A percentile compares a stretch with the other conserved stretches of the same genome.
Conservation (phyloP, 2,888 invertebrate genomes). For the Apoda limacodes region DNA sequence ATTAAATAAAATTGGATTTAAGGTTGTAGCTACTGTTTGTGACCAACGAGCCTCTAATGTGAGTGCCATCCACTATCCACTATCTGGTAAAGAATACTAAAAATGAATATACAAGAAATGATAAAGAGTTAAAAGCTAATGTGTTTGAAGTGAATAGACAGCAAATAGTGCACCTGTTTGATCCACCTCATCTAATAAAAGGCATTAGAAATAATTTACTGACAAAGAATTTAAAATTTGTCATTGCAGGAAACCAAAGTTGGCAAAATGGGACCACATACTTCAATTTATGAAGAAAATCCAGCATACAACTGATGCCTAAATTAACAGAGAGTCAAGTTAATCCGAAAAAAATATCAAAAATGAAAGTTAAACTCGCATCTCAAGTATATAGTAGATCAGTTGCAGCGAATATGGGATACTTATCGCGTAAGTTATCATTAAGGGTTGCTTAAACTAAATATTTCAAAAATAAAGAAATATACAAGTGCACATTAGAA, state of each 20-base stretch:
- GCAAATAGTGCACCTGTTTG: constrained; percentile 6
- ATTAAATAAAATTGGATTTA: constrained; percentile 10
- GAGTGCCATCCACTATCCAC: constrained; percentile 12
- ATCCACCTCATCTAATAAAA: constrained; percentile 13
- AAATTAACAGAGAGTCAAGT: constrained; percentile 23
- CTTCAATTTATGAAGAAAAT: constrained; percentile 15
- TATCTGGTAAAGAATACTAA: constrained; percentile 9
- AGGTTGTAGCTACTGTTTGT: constrained; percentile 15
- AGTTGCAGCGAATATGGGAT: constrained; percentile 23
- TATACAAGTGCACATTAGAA: no score
- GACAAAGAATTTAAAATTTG: constrained; percentile 15
- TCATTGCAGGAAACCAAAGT: constrained; percentile 7
- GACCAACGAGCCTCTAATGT: constrained; percentile 17
- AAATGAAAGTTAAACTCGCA: constrained; percentile 24
- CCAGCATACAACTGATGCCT: constrained; percentile 20
- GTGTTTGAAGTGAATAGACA: constrained; percentile 7
- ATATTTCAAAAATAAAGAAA: no score
- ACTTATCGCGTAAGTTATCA: constrained; percentile 21
- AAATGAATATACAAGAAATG: constrained; percentile 7
- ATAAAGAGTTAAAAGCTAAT: not conserved
- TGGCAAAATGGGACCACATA: constrained; percentile 24
- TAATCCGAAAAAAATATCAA: constrained; percentile 17
- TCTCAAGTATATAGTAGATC: constrained; percentile 23
- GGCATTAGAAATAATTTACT: constrained; percentile 17
- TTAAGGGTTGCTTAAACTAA: no score